phyloP scores from a whole-genome alignment of 2,797 vertebrate genomes.

The Emydoidea blandingii region DNA sequence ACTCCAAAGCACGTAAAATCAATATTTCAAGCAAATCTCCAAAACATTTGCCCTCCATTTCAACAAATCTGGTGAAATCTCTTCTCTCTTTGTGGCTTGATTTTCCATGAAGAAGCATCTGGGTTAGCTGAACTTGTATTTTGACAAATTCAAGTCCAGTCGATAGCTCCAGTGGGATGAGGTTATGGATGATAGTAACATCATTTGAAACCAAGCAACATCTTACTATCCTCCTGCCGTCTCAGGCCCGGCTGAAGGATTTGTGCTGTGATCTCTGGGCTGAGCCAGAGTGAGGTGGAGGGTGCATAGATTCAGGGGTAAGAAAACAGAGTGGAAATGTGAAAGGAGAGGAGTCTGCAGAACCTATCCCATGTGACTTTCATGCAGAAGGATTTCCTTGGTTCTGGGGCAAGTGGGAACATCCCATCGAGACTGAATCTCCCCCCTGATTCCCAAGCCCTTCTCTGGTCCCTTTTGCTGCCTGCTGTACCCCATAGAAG shows the following conservation, averaged over 20 bases:
- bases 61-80: not conserved
- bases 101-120: not conserved
- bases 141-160: fast-evolving
- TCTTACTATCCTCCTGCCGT: not conserved
- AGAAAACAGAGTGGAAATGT: not conserved
- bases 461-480: not conserved
- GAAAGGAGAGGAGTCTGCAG: not conserved
- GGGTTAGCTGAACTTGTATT: not conserved
- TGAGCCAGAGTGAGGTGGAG: not conserved
- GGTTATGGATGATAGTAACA: not conserved
- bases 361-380: not conserved
- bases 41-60: not conserved
- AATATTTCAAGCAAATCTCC: not conserved
- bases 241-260: not conserved
- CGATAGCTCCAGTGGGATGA: not conserved
- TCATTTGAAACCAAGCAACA: not conserved
- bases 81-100: not conserved
- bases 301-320: not conserved
- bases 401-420: not conserved
- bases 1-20: not conserved
- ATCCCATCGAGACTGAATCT: not conserved
- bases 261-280: not conserved
- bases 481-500: not conserved
- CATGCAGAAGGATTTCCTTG: not conserved
- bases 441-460: not conserved